Evolutionary conservation across 2,113 vertebrate species (phyloP).

Genomic region (Ifrita kowaldi): DNA sequence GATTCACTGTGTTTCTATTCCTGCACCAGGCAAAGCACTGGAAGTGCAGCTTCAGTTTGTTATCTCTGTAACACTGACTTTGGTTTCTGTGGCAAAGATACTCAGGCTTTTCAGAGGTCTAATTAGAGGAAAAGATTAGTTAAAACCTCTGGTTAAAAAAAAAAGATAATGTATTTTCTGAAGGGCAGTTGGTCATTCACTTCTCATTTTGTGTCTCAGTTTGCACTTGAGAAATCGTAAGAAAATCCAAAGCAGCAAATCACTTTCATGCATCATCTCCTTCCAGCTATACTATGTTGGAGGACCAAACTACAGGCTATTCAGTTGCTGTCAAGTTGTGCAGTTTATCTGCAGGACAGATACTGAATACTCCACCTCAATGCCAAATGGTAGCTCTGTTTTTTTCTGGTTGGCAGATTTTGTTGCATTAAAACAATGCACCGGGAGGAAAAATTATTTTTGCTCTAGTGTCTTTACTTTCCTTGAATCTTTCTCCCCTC

Average conservation of each 20-base stretch:
- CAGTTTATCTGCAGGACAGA: background rate
- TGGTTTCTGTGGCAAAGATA: background rate
- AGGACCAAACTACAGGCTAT: background rate
- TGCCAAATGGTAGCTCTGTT: background rate
- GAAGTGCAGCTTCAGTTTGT: background rate
- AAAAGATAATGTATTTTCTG: background rate
- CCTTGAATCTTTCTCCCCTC: background rate
- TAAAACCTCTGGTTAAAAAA: background rate
- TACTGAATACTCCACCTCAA: background rate
- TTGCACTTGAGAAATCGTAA: background rate
- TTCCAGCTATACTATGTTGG: background rate
- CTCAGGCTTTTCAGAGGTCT: background rate
- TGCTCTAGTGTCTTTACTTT: background rate
- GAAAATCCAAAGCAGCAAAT: background rate
- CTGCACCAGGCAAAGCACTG: background rate
- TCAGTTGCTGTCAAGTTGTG: background rate
- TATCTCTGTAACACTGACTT: background rate
- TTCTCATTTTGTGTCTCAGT: background rate
- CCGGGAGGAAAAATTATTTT: background rate
- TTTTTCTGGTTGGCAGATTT: background rate
- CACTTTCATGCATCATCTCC: background rate
- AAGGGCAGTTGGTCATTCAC: background rate
- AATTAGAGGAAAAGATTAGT: background rate
- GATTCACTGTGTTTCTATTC: background rate
- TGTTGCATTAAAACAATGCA: background rate